Base-by-base conservation (phyloP, 2,797 vertebrate genomes). In the Oreochromis mossambicus region DNA sequence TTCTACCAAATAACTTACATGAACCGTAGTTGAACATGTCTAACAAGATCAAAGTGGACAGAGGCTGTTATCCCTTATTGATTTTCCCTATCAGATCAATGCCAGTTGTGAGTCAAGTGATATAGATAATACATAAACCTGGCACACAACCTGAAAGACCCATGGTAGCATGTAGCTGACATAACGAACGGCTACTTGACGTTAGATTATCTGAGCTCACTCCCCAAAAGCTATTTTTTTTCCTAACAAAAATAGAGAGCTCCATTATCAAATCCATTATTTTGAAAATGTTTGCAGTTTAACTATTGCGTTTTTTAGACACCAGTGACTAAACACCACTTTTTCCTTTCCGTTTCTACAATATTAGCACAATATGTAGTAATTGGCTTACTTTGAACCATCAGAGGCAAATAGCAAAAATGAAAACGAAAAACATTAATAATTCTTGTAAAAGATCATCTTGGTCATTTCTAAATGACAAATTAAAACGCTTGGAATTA, bases 401-500 rank as follows among this genome's bases (percentile, higher is more conserved):
- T 36, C 10, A 6, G 8, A 41, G 50, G 4, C 56, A 75, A 83
- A 83, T 34, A 8, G 19, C 55, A 75, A 50, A 75, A 50, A n/a
- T 85, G 8, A 24, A 83, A 70, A 84, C 78, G 9, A 70, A 55
- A 24, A 21, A 55, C 13, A 8, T 77, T 51, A 80, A 73, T 86
- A 84, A 73, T 82, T 66, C 1, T 56, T 52, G n/a, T 77, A 32
- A 41, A 77, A 50, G 17, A 52, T 82, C 15, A 21, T 79, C 32
- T 50, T 34, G 70, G 17, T 50, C 9, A 38, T 26, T 54, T 83
- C 24, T 61, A 77, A 55, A 63, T 5, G 48, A 81, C 77, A 80
- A n/a, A 32, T 52, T 58, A 88, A 87, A 82, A 61, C 48, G n/a
- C 26, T 54, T 41, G 55, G 61, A 82, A 77, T 89, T 21, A 56